phyloP scores from a whole-genome alignment of 2,888 invertebrate species.

The Drosophila meridionalis region DNA sequence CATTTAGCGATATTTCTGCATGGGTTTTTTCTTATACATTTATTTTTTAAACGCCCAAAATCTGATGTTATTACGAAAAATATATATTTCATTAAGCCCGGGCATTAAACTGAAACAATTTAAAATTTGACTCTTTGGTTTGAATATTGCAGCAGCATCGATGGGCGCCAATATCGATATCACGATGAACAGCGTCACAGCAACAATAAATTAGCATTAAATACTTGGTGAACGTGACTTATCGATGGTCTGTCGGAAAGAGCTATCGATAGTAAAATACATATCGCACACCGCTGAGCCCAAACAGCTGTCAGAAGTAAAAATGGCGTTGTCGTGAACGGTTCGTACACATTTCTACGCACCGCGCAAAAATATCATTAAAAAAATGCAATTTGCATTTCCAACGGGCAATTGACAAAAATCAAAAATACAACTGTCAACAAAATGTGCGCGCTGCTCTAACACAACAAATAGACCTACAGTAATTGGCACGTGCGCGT shows the following conservation, averaged over 20 bases:
- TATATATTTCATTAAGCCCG: background rate
- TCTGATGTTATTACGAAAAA: conserved; percentile 1
- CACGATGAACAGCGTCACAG: background rate
- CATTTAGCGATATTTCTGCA: conserved; percentile 17
- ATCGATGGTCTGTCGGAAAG: conserved; percentile 10
- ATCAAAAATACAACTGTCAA: conserved; percentile 35
- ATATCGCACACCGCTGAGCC: conserved; percentile 33
- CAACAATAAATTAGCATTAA: background rate
- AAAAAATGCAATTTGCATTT: conserved; percentile 57
- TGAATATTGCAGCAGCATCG: background rate
- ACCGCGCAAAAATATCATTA: conserved; percentile 35
- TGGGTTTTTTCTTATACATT: conserved; percentile 9
- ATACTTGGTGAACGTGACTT: background rate
- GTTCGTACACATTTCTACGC: conserved; percentile 37
- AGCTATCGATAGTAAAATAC: background rate
- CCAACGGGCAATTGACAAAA: conserved; percentile 31
- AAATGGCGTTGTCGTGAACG: conserved; percentile 75
- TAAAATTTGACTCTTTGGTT: background rate
- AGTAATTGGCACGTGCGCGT: conserved; percentile 27
- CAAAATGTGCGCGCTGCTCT: conserved; percentile 44
- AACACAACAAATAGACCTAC: conserved; percentile 33
- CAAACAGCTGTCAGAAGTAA: conserved; percentile 68
- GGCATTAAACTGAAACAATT: background rate
- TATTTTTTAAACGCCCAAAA: conserved; percentile 9
- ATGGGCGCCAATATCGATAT: background rate